These are phyloP conservation scores for Aleadryas rufinucha DNA, from an alignment of 2,113 vertebrate genomes.

Conservation along the genomic window DNA sequence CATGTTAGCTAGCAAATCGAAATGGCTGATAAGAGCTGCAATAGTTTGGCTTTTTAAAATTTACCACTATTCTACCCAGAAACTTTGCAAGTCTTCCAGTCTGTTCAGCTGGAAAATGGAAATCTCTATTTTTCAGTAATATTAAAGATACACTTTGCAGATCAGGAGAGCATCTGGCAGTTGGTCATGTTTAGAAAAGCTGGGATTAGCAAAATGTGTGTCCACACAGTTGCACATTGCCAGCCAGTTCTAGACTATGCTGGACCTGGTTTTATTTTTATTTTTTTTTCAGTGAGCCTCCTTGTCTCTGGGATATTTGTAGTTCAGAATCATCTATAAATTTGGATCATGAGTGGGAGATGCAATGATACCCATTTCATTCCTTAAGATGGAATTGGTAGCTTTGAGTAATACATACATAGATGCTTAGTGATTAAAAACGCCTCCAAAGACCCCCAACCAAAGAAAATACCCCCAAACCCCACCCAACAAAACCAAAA, in stretches of 20 bases:
- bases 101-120: background rate
- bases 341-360: background rate
- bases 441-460: background rate
- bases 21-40: background rate
- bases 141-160: background rate
- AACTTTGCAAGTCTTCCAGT: background rate
- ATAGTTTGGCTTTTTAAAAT: background rate
- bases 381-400: background rate
- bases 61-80: background rate
- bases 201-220: background rate
- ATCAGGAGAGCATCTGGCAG: background rate
- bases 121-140: background rate
- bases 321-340: background rate
- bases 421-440: background rate
- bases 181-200: background rate
- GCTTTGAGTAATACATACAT: background rate
- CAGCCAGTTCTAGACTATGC: background rate
- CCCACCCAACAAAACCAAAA: background rate
- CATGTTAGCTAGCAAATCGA: background rate
- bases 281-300: background rate
- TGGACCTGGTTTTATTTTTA: background rate
- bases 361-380: background rate
- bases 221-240: background rate
- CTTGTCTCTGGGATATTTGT: background rate
- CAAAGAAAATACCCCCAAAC: background rate